Percentiles rank a stretch among this genome's conserved stretches.
These are phyloP conservation scores for Diarsia rubi DNA, from an alignment of 2,888 invertebrate species.

Conservation along the genomic window DNA sequence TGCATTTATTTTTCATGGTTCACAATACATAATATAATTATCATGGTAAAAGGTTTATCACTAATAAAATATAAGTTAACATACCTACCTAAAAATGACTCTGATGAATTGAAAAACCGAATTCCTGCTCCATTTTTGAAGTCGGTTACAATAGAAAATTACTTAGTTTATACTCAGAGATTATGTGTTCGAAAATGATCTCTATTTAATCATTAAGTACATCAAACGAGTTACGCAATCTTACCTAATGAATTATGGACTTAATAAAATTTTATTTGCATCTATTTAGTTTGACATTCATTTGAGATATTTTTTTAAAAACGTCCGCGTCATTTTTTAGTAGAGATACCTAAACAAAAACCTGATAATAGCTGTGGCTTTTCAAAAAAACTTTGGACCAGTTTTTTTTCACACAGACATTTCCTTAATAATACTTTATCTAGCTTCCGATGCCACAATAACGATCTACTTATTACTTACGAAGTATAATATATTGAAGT, in stretches of 20 bases:
- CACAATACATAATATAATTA: too few relatives aligned
- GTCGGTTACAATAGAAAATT: too few relatives aligned
- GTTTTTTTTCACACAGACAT: neutral
- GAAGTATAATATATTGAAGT: neutral
- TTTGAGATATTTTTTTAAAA: slow-evolving; percentile 5
- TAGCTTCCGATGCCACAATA: neutral
- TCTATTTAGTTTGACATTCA: slow-evolving; percentile 27
- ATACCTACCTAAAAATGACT: too few relatives aligned
- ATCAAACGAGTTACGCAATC: neutral
- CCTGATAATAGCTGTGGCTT: neutral
- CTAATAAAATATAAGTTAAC: too few relatives aligned
- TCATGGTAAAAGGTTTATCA: too few relatives aligned
- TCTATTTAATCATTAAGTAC: neutral
- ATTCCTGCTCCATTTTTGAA: too few relatives aligned
- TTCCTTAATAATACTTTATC: neutral
- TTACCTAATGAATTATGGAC: neutral
- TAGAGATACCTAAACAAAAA: neutral
- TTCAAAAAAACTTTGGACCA: neutral
- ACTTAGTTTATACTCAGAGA: too few relatives aligned
- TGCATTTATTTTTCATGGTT: too few relatives aligned
- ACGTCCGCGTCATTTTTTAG: neutral
- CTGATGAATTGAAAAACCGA: too few relatives aligned
- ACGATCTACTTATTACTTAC: neutral
- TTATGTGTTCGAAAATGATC: neutral
- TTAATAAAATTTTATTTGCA: slow-evolving; percentile 4